Evolutionary conservation across 2,888 invertebrate genomes (phyloP).

Genomic region (Drosophila subquinaria): DNA sequence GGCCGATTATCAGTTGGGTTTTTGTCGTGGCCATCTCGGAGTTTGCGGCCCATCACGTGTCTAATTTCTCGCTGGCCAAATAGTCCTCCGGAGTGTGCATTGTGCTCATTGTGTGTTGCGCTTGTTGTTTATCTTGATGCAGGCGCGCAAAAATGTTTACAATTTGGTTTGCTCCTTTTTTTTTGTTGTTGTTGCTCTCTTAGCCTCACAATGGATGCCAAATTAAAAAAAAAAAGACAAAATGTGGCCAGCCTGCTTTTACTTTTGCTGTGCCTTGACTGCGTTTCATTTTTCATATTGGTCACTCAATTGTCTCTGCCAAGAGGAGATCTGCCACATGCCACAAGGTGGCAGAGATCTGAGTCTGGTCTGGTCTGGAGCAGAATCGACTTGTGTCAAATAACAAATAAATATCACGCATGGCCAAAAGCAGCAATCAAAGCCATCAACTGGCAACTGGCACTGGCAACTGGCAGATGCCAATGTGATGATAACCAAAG

Average conservation of each 20-base stretch:
- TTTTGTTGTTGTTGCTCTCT: constrained; percentile 19
- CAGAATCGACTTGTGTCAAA: constrained; percentile 69
- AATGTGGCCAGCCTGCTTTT: constrained; percentile 50
- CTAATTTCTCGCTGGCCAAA: constrained; percentile 80
- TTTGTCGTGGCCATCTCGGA: constrained; percentile 70
- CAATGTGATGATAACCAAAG: constrained; percentile 64
- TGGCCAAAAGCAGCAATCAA: constrained; percentile 80
- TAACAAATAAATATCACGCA: constrained; percentile 82
- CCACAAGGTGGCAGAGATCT: constrained; percentile 61
- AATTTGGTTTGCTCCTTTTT: constrained; percentile 63
- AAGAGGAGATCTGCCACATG: constrained; percentile 59
- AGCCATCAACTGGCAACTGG: constrained; percentile 69
- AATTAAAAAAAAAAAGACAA: constrained; percentile 58
- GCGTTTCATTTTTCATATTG: constrained; percentile 78
- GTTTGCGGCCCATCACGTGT: constrained; percentile 67
- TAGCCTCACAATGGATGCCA: constrained; percentile 62
- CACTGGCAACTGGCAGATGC: constrained; percentile 64
- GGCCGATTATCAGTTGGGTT: constrained; percentile 62
- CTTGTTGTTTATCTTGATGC: constrained; percentile 74
- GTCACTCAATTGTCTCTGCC: constrained; percentile 79
- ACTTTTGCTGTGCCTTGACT: constrained; percentile 27
- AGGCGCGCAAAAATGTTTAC: constrained; percentile 80
- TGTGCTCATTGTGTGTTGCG: constrained; percentile 72
- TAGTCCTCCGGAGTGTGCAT: constrained; percentile 68
- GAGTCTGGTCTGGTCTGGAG: background rate